Evolutionary conservation across 2,888 invertebrate genomes (phyloP).

Genomic region (Stenolophus ochropezus): DNA sequence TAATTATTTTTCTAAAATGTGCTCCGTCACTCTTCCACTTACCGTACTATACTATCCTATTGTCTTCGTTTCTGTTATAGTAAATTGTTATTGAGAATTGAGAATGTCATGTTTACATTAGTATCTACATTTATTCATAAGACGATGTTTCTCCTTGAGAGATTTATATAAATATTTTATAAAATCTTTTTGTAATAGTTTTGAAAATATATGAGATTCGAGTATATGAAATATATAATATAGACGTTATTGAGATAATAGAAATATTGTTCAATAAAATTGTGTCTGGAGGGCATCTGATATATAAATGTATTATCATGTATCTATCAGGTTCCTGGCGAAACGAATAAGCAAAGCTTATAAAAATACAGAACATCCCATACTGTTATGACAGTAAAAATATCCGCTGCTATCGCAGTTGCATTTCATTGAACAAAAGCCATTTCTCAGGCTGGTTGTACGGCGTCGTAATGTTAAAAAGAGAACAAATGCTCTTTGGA

Average conservation of each 20-base stretch:
- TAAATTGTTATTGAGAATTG: too few species aligned
- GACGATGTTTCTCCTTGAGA: too few species aligned
- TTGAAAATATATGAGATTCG: not conserved
- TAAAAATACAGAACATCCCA: constrained; percentile 21
- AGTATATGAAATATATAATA: too few species aligned
- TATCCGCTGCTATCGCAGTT: constrained; percentile 53
- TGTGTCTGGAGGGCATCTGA: not conserved
- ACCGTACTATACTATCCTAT: too few species aligned
- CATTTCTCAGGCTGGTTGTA: constrained; percentile 41
- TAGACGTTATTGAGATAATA: too few species aligned
- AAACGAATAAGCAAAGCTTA: not conserved
- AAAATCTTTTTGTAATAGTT: not conserved
- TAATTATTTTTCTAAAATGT: too few species aligned
- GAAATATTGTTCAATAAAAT: constrained; percentile 18
- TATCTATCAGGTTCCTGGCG: not conserved
- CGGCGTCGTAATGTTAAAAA: constrained; percentile 30
- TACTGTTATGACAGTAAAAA: constrained; percentile 54
- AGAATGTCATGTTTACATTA: too few species aligned
- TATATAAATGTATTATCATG: constrained; percentile 10
- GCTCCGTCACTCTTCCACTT: too few species aligned
- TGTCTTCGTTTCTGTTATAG: too few species aligned
- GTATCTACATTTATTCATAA: too few species aligned
- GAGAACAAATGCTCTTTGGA: constrained; percentile 52
- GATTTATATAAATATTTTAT: too few species aligned
- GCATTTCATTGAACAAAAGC: constrained; percentile 59